Conservation (phyloP, 2,113 vertebrate species). For the Alligator mississippiensis region DNA sequence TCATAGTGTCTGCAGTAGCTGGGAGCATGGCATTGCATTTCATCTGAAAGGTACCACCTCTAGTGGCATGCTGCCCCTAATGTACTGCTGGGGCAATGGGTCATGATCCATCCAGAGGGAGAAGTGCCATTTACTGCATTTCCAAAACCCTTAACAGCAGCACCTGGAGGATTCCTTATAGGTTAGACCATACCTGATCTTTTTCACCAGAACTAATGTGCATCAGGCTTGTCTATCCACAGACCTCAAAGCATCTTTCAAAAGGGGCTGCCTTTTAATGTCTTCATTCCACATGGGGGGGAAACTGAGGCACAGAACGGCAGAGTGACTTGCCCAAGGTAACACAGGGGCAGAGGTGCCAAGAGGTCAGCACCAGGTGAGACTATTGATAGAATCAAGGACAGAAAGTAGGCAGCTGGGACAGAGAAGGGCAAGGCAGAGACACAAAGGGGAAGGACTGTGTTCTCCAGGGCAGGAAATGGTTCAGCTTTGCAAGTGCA, state of each 20-base stretch:
- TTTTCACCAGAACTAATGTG: neutral
- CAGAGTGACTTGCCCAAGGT: neutral
- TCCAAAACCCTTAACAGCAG: neutral
- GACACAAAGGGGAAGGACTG: slow-evolving; percentile 21
- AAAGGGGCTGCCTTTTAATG: neutral
- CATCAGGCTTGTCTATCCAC: rapidly evolving
- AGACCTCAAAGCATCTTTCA: neutral
- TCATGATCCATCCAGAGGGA: neutral
- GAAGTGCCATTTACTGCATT: neutral
- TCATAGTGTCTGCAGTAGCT: neutral
- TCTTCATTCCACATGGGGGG: neutral
- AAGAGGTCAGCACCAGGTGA: neutral
- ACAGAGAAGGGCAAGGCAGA: neutral
- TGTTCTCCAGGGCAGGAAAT: slow-evolving; percentile 60
- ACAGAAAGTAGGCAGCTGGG: neutral
- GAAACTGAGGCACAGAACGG: neutral
- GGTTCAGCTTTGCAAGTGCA: slow-evolving; percentile 8
- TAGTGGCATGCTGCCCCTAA: neutral
- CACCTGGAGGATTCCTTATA: neutral
- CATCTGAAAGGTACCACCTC: neutral
- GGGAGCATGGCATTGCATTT: neutral
- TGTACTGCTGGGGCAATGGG: neutral
- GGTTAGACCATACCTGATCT: neutral
- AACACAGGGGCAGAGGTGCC: neutral
- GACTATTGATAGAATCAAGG: neutral